Base-by-base conservation (phyloP, 2,888 invertebrate species). In the Sepioteuthis lessoniana region DNA sequence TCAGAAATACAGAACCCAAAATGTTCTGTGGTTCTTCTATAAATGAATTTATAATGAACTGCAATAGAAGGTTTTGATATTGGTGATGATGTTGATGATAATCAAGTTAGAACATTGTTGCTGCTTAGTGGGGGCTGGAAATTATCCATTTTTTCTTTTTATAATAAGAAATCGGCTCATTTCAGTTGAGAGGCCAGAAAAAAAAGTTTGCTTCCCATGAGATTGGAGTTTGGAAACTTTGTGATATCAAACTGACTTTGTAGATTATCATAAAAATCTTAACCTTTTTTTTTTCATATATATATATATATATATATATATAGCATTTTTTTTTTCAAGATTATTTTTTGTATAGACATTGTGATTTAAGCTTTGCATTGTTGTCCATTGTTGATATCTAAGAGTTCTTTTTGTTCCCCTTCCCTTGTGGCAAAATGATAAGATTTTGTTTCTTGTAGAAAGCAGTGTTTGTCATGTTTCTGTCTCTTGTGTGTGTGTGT, bases 181-280 rank as follows among this genome's bases (percentile, higher is more conserved):
- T 76, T 76, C 76, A n/a, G 76, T n/a, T 76, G 76, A 76, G n/a
- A 76, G 76, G n/a, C 76, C 76, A 76, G 76, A n/a, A 76, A 76
- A n/a, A n/a, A 76, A 35, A 76, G 13, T 13, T n/a, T n/a, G 55
- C 16, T n/a, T 76, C 76, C 76, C 76, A 76, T n/a, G 76, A 76
- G 76, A 76, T 76, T 76, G 76, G 76, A 76, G 76, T 76, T 76
- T 76, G 76, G 76, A 76, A 76, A 76, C n/a, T 76, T 76, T 76
- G 76, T n/a, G 76, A 76, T 76, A 76, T 76, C n/a, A 76, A 76
- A 76, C n/a, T n/a, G 76, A n/a, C 76, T 76, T 76, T n/a, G 76
- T n/a, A 76, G 76, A 76, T 76, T 76, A 76, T n/a, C 76, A n/a
- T 76, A 76, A 76, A 76, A 76, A n/a, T 76, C 76, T 76, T 10